Evolutionary conservation across 1,140 invertebrate genomes (phyloP), one percentile per base, ranked within the genome.

Genomic region (Drosophila serrata): DNA sequence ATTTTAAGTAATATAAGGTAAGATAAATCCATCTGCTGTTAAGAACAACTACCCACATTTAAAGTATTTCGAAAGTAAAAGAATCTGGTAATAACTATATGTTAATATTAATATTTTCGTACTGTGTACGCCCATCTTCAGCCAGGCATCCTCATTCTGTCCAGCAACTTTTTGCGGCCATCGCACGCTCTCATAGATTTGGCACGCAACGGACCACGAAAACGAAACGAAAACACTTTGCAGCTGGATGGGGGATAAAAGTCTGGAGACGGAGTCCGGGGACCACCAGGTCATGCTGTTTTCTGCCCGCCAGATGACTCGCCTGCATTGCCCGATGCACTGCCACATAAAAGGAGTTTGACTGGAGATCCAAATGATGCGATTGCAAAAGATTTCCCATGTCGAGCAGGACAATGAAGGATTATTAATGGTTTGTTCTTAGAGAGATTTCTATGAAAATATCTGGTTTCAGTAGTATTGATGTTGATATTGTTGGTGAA

Each of bases 191-290:
- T 88, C 85, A 88, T 88, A 82, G 81, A 90, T 90, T 88, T 88
- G 78, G 81, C 80, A 87, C 84, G 84, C 84, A 88, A 75, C 81
- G 73, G 81, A 88, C 81, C 84, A 88, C 84, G 84, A 90, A 88
- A 88, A 82, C 81, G 80, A 82, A 82, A 88, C 80, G 85, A 88
- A 88, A 88, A 81, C 84, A 88, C 76, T 87, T 90, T 87, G 48
- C 79, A 65, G 24, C 37, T 13, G 31, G n/a, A 12, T 29, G 57
- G 62, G 24, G 17, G 37, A 19, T 33, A 35, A 40, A 24, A 49
- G 43, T 53, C 43, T 39, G 9, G 11, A 33, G 61, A 56, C n/a
- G 65, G 75, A 53, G 57, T 40, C 29, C 29, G 33, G 46, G 40
- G 53, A 48, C 46, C 22, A 29, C 24, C 53, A 53, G 76, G 67